Conservation (phyloP, 2,888 invertebrate species). For the Drosophila fungiperda region DNA sequence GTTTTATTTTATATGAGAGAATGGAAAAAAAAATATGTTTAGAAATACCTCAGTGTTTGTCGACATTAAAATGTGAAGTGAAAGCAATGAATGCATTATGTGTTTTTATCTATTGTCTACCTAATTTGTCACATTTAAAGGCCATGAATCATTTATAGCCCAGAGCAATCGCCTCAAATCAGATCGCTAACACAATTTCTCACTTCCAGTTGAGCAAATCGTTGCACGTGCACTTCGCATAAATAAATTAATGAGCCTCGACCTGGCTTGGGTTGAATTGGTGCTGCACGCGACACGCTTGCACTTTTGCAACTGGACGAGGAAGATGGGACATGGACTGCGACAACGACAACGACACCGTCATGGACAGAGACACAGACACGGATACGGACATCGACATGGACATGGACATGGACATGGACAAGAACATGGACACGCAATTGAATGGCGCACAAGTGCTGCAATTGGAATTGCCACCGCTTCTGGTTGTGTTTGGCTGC, state of each 20-base stretch:
- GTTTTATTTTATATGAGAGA: conserved; percentile 28
- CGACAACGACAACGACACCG: neutral
- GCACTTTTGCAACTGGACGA: conserved; percentile 15
- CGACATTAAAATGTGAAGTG: conserved; percentile 35
- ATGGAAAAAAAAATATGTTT: conserved; percentile 26
- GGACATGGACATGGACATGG: conserved; percentile 19
- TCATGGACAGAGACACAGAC: conserved; percentile 24
- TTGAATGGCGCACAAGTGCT: conserved; percentile 44
- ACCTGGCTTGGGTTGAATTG: conserved; percentile 49
- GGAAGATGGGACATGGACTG: conserved; percentile 15
- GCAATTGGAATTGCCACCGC: conserved; percentile 34
- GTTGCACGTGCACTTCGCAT: conserved; percentile 81
- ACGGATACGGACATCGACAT: conserved; percentile 28
- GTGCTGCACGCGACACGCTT: conserved; percentile 49
- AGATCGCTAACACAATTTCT: conserved; percentile 69
- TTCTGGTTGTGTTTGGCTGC: conserved; percentile 48
- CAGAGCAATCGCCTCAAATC: conserved; percentile 34
- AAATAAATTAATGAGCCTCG: conserved; percentile 80
- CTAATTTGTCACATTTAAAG: conserved; percentile 48
- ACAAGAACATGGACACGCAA: conserved; percentile 49
- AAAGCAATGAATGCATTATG: neutral
- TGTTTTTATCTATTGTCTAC: neutral
- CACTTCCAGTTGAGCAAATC: conserved; percentile 76
- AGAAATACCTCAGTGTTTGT: conserved; percentile 30
- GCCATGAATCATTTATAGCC: conserved; percentile 65